Evolutionary conservation across 2,113 vertebrate species (phyloP).

Genomic region (Agelaius phoeniceus): DNA sequence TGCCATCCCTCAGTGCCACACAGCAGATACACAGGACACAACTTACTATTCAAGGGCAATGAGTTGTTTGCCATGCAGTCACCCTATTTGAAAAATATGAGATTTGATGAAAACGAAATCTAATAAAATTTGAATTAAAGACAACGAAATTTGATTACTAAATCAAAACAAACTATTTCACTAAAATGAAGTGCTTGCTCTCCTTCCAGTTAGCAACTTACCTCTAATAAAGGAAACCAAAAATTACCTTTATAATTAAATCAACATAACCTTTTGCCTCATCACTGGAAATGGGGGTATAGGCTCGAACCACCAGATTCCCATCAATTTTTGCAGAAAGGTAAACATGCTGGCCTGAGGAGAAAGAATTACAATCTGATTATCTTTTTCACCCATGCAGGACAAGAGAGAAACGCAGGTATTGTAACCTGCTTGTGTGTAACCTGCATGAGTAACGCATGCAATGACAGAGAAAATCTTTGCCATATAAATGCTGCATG

Average conservation of each 20-base stretch:
- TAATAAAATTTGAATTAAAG: background rate
- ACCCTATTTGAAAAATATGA: background rate
- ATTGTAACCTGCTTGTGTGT: background rate
- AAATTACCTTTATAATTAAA: constrained; percentile 88
- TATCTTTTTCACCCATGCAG: background rate
- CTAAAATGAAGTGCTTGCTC: background rate
- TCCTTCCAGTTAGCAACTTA: background rate
- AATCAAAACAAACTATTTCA: background rate
- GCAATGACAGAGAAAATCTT: background rate
- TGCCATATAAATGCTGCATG: background rate
- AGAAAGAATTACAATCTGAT: background rate
- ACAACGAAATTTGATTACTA: background rate
- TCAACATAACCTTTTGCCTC: constrained; percentile 87
- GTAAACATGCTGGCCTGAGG: constrained; percentile 89
- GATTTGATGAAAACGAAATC: background rate
- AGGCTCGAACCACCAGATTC: constrained; percentile 85
- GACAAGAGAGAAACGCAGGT: background rate
- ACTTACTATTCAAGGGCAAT: background rate
- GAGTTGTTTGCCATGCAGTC: background rate
- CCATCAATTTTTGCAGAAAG: constrained; percentile 86
- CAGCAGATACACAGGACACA: background rate
- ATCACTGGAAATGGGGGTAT: constrained; percentile 91
- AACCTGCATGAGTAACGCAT: background rate
- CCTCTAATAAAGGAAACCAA: background rate
- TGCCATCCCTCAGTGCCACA: background rate